A percentile compares a stretch with the other conserved stretches of the same genome.
phyloP scores from a whole-genome alignment of 2,888 invertebrate genomes.

The Ophonus ardosiacus region DNA sequence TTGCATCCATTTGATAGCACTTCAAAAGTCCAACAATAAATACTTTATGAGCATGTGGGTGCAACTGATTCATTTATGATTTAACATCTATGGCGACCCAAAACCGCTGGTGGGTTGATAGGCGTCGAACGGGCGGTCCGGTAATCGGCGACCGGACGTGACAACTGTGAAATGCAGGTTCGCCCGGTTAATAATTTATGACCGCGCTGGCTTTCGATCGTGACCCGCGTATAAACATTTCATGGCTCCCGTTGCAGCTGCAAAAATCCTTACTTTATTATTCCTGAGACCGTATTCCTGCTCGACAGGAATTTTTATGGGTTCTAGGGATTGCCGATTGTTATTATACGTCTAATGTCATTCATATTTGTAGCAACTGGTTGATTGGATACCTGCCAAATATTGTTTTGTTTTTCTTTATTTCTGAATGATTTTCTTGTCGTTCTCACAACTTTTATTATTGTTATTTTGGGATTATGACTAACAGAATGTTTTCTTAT shows the following conservation, averaged over 20 bases:
- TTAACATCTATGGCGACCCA: slow-evolving; percentile 33
- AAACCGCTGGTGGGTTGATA: slow-evolving; percentile 36
- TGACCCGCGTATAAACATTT: slow-evolving; percentile 39
- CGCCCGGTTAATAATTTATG: slow-evolving; percentile 41
- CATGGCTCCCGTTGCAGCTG: slow-evolving; percentile 10
- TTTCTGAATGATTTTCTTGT: background rate
- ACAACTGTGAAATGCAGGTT: slow-evolving; percentile 45
- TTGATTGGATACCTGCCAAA: slow-evolving; percentile 48
- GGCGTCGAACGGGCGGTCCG: slow-evolving; percentile 29
- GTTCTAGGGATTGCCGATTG: slow-evolving; percentile 14
- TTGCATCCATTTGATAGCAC: no score
- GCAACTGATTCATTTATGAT: slow-evolving; percentile 48
- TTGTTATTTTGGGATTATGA: background rate
- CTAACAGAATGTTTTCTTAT: background rate
- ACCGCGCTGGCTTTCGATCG: background rate
- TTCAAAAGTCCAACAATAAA: no score
- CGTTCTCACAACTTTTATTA: background rate
- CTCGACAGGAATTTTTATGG: slow-evolving; percentile 12
- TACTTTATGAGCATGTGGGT: background rate
- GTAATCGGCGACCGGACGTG: slow-evolving; percentile 37
- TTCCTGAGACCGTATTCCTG: background rate
- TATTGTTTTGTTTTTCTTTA: background rate
- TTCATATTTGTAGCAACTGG: slow-evolving; percentile 11
- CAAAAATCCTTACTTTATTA: slow-evolving; percentile 30
- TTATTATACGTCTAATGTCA: background rate